Evolutionary conservation across 1,140 invertebrate genomes (phyloP), one percentile per base, ranked within the genome.

Genomic region (Potamilus streckersoni): DNA sequence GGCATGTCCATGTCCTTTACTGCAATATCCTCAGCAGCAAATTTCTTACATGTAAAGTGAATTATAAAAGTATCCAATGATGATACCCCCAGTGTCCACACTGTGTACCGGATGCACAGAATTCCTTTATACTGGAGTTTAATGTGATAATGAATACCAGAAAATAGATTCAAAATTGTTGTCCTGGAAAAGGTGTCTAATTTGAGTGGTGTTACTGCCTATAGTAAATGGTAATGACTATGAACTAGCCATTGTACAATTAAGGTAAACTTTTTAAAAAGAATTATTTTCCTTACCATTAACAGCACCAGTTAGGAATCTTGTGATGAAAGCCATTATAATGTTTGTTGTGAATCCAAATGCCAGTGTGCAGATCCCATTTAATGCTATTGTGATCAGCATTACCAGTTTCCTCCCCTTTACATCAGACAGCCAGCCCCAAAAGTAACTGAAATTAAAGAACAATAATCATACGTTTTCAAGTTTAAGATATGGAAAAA

Each of bases 341-440:
- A 88, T 71, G 59, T 82, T 84, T n/a, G 67, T 73, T 1, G 82
- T 80, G 67, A 89, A 88, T 11, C 87, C 87, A 84, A 88, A 89
- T 11, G 82, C 66, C n/a, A 86, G 65, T 14, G 80, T 81, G 68
- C 78, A 81, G 8, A 87, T 38, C 15, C 83, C 84, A 80, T 84
- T 87, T 4, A 77, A 31, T 27, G 79, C 65, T 23, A 89, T 66
- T 1, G 82, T 84, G n/a, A 84, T 73, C 14, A 89, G 67, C 2
- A 88, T 77, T 6, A 88, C 80, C 49, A 83, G 79, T 69, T 78
- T 74, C 56, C 87, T 60, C 2, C 87, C 87, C 55, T 80, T 80
- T 38, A 70, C 78, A 76, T 89, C 87, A 17, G 86, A 86, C n/a
- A 89, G 63, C 83, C 85, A 87, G 20, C 87, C 87, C 87, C 87